Evolutionary conservation across 2,888 invertebrate species (phyloP).

Genomic region (Rotaria sp.): DNA sequence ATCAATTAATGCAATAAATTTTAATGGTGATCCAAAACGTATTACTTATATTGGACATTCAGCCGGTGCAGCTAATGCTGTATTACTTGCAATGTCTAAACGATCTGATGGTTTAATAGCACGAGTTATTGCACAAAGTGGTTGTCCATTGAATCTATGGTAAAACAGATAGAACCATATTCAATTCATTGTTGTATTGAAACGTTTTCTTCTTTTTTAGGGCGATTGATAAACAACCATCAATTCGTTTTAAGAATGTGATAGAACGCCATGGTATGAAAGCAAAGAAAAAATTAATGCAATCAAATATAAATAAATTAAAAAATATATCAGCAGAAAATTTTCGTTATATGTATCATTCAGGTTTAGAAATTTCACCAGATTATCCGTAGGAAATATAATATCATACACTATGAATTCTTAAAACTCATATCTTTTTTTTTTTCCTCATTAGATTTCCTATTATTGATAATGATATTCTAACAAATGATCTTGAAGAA

Average conservation of each 20-base stretch:
- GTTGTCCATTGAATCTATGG: constrained; percentile 37
- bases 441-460: not conserved
- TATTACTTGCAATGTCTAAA: constrained; percentile 27
- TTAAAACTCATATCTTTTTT: not conserved
- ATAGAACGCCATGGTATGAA: not conserved
- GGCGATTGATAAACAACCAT: constrained; percentile 24
- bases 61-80: constrained; percentile 33
- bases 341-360: constrained; percentile 20
- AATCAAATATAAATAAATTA: not conserved
- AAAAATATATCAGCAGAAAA: not conserved
- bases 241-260: not conserved
- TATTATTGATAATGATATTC: constrained; percentile 12
- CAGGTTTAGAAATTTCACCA: constrained; percentile 18
- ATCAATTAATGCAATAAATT: constrained; percentile 15
- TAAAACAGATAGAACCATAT: not conserved
- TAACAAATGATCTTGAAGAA: not conserved
- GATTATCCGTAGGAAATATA: constrained; percentile 5
- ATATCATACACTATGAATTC: too few species aligned
- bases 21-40: constrained; percentile 34
- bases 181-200: too few species aligned
- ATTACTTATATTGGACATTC: constrained; percentile 37
- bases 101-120: constrained; percentile 29
- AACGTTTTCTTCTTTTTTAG: not conserved
- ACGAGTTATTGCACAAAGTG: constrained; percentile 39
- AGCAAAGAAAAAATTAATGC: not conserved